A percentile compares a stretch with the other conserved stretches of the same genome.
phyloP scores from a whole-genome alignment of 2,888 invertebrate genomes.

The Emmelina monodactyla region DNA sequence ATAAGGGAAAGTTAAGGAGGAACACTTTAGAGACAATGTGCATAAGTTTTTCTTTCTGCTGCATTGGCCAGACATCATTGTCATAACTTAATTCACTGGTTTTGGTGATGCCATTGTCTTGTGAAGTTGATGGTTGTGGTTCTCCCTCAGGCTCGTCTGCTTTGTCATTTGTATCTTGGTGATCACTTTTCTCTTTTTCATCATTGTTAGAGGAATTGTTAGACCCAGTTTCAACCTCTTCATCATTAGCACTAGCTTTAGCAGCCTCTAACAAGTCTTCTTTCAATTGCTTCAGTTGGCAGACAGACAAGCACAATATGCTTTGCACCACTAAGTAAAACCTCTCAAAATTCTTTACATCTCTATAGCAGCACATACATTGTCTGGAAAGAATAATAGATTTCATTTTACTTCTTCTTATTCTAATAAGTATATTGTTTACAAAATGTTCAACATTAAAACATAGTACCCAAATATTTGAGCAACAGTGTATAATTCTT shows the following conservation, averaged over 20 bases:
- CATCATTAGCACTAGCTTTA: slow-evolving; percentile 12
- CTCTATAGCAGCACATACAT: slow-evolving; percentile 95
- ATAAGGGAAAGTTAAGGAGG: slow-evolving; percentile 87
- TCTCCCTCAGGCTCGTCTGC: slow-evolving; percentile 28
- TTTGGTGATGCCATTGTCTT: too few species aligned
- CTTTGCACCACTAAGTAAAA: slow-evolving; percentile 90
- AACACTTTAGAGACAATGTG: slow-evolving; percentile 87
- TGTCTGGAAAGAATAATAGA: slow-evolving; percentile 69
- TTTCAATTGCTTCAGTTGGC: slow-evolving; percentile 79
- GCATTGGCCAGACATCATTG: slow-evolving; percentile 73
- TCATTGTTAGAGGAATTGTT: slow-evolving; percentile 26
- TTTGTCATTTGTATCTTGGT: slow-evolving; percentile 24
- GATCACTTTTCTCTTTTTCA: slow-evolving; percentile 20
- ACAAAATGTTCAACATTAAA: too few species aligned
- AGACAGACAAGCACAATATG: slow-evolving; percentile 82
- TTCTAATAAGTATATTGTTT: too few species aligned
- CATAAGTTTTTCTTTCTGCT: slow-evolving; percentile 88
- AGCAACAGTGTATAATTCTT: too few species aligned
- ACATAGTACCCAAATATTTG: too few species aligned
- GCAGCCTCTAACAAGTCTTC: slow-evolving; percentile 59
- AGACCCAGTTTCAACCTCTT: slow-evolving; percentile 20
- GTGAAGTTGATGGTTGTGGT: slow-evolving; percentile 17
- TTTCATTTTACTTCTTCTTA: too few species aligned
- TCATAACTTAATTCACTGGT: slow-evolving; percentile 29
- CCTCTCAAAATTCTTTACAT: slow-evolving; percentile 90